Evolutionary conservation across 2,888 invertebrate species (phyloP).

Genomic region (Drosophila borealis): DNA sequence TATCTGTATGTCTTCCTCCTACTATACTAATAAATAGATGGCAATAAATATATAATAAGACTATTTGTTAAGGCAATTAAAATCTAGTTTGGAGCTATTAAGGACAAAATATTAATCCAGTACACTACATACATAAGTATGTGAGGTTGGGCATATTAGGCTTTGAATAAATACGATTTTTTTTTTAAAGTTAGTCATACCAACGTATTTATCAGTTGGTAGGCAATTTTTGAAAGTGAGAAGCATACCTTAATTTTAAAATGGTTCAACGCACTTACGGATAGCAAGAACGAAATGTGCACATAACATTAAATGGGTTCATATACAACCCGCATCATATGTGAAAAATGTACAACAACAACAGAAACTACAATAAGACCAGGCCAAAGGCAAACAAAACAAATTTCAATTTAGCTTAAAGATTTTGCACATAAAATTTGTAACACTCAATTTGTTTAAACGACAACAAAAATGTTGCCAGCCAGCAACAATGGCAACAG

Average conservation of each 20-base stretch:
- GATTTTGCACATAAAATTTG: constrained; percentile 81
- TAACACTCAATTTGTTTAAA: constrained; percentile 82
- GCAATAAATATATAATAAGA: too few species aligned
- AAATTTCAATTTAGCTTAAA: constrained; percentile 81
- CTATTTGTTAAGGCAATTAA: too few species aligned
- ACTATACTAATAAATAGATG: too few species aligned
- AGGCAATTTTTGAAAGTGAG: constrained; percentile 46
- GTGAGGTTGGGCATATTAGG: too few species aligned
- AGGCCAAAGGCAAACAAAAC: constrained; percentile 63
- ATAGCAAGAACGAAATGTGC: constrained; percentile 58
- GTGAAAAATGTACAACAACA: constrained; percentile 63
- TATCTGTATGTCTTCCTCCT: too few species aligned
- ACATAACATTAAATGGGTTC: constrained; percentile 78
- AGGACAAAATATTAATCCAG: too few species aligned
- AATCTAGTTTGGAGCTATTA: too few species aligned
- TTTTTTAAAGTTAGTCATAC: neutral
- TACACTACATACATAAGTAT: too few species aligned
- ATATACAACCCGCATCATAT: constrained; percentile 73
- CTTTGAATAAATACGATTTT: too few species aligned
- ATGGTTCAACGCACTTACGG: constrained; percentile 74
- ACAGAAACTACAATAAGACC: constrained; percentile 13
- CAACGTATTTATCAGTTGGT: constrained; percentile 3
- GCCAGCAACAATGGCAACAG: constrained; percentile 37
- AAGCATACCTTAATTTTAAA: constrained; percentile 68
- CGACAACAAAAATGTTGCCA: constrained; percentile 76